phyloP scores from a whole-genome alignment of 1,140 invertebrate species.

The Nephotettix cincticeps region DNA sequence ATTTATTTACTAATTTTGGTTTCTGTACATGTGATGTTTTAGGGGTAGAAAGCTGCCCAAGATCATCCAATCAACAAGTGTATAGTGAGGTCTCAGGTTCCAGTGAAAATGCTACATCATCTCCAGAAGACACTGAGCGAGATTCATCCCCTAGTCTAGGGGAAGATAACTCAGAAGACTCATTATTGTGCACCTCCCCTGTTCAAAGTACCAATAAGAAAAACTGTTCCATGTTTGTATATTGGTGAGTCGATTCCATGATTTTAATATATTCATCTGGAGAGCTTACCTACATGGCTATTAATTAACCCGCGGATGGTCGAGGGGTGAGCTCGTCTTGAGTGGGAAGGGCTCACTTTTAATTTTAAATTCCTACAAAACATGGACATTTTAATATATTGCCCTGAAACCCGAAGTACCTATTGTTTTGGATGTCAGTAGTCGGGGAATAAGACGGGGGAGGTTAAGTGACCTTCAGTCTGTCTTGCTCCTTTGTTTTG shows the following conservation, averaged over 20 bases:
- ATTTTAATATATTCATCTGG: neutral
- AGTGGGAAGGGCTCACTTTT: no score
- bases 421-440: no score
- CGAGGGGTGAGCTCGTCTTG: no score
- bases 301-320: no score
- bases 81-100: conserved; percentile 18
- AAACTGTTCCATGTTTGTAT: conserved; percentile 10
- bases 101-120: conserved; percentile 8
- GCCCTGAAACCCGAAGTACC: no score
- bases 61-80: neutral
- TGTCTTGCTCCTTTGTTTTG: no score
- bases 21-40: no score
- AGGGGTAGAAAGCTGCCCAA: conserved; percentile 1
- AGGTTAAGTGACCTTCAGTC: no score
- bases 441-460: no score
- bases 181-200: neutral
- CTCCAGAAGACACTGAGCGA: conserved; percentile 8
- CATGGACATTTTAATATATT: no score
- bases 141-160: conserved; percentile 25
- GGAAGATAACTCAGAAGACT: conserved; percentile 18
- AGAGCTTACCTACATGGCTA: neutral
- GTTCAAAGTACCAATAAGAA: conserved; percentile 6
- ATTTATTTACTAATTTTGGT: no score
- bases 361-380: no score
- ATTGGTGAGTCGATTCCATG: neutral